Conservation (phyloP, 2,797 vertebrate genomes). For the Ptychadena robeensis region DNA sequence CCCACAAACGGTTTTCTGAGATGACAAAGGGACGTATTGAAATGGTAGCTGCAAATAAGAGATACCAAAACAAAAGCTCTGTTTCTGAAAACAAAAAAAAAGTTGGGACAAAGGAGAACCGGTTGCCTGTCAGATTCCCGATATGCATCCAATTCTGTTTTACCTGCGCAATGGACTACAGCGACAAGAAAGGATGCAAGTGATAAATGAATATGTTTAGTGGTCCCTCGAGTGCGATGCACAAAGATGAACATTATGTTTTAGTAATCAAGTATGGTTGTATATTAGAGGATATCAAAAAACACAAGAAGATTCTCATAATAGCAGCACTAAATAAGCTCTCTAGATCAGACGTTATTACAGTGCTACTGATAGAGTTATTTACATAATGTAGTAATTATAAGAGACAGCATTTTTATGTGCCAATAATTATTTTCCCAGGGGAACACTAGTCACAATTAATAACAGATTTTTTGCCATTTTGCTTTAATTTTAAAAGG, state of each 20-base stretch:
- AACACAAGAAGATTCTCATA: constrained; percentile 69
- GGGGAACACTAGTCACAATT: constrained; percentile 68
- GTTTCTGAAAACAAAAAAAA: constrained; percentile 82
- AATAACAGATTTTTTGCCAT: constrained; percentile 64
- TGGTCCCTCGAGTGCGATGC: constrained; percentile 83
- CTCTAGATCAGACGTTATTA: constrained; percentile 73
- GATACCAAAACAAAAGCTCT: constrained; percentile 76
- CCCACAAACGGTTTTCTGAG: constrained; percentile 74
- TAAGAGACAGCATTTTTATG: constrained; percentile 67
- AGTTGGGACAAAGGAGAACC: constrained; percentile 82
- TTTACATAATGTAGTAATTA: constrained; percentile 70
- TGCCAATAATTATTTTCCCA: constrained; percentile 69
- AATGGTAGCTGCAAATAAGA: constrained; percentile 64
- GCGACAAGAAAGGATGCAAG: constrained; percentile 75
- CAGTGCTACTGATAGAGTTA: constrained; percentile 71
- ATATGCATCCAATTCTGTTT: constrained; percentile 77
- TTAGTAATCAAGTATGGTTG: constrained; percentile 79
- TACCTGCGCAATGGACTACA: constrained; percentile 74
- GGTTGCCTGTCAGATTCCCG: constrained; percentile 77
- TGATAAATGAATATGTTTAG: constrained; percentile 88
- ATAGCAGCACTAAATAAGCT: constrained; percentile 73
- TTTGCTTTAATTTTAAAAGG: constrained; percentile 30
- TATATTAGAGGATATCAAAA: constrained; percentile 77
- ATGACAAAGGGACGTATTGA: constrained; percentile 67
- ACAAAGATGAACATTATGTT: constrained; percentile 80